Evolutionary conservation across 2,888 invertebrate genomes (phyloP), one percentile per base, ranked within the genome.

Genomic region (Eudasyphora cyanicolor): DNA sequence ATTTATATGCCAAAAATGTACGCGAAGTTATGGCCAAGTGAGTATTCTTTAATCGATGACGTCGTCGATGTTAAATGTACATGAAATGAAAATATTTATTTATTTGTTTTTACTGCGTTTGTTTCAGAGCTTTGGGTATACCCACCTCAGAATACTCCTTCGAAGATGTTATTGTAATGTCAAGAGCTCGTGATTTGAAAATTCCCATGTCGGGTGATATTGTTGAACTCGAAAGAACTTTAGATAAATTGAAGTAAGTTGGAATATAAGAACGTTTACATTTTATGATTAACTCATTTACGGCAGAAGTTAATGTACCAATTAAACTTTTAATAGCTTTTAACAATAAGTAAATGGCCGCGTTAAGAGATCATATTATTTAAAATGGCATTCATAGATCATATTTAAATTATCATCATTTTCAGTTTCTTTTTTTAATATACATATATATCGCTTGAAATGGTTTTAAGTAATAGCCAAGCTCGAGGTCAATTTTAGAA

Each of bases 71-170:
- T 51, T 14, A 51, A 29, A 35, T 45, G 8, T 76, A 45, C 24
- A 49, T 38, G 14, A 12, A 74, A 35, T 27, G 45, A 21, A 29
- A 12, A 8, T 51, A 21, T 21, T 49, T 27, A 19, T 14, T 2
- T 38, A 76, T 76, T 62, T 4, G 21, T 21, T 76, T 81, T 10
- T 42, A 49, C 69, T 45, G 3, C n/a, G n/a, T n/a, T n/a, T n/a
- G n/a, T 93, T 93, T 10, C 92, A 98, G 98, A 88, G 96, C 97
- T 1, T 92, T 98, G 17, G 95, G 95, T 1, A 94, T 98, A 51
- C 98, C 98, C 3, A 95, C 96, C 0, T 94, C 97, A 57, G 98
- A 98, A 91, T 98, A 97, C 91, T 96, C 98, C 0, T 98, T 97
- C 91, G 97, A 98, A 89, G 98, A 98, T 92, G 98, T 98, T 87